Conservation (phyloP, 2,797 vertebrate species). For the Tympanoctomys barrerae region DNA sequence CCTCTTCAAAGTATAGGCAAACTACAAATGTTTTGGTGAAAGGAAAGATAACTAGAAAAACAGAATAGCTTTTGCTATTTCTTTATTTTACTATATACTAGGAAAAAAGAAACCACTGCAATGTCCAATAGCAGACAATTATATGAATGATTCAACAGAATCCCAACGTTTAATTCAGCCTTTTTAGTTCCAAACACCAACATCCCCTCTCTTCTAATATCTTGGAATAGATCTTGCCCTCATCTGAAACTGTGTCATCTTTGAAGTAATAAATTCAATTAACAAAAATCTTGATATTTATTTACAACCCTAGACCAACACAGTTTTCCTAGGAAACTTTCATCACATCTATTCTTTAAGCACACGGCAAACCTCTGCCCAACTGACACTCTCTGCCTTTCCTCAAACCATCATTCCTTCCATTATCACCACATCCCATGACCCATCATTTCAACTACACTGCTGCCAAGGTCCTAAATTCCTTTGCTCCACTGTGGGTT, state of each 20-base stretch:
- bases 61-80: neutral
- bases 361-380: neutral
- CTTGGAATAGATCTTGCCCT: neutral
- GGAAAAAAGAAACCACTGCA: neutral
- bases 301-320: neutral
- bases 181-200: neutral
- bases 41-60: conserved; percentile 9
- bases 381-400: neutral
- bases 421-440: neutral
- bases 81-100: neutral
- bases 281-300: neutral
- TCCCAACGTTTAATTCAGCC: neutral
- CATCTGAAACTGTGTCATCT: neutral
- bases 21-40: neutral
- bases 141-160: neutral
- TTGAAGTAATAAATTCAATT: conserved; percentile 10
- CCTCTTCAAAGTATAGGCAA: neutral
- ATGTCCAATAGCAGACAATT: neutral
- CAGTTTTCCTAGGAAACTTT: neutral
- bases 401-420: neutral
- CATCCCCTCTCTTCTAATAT: neutral
- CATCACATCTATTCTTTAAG: neutral
- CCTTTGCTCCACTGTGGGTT: neutral
- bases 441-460: neutral
- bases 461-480: neutral